Base-by-base conservation (phyloP, 2,888 invertebrate species). In the Chymomyza procnemis region DNA sequence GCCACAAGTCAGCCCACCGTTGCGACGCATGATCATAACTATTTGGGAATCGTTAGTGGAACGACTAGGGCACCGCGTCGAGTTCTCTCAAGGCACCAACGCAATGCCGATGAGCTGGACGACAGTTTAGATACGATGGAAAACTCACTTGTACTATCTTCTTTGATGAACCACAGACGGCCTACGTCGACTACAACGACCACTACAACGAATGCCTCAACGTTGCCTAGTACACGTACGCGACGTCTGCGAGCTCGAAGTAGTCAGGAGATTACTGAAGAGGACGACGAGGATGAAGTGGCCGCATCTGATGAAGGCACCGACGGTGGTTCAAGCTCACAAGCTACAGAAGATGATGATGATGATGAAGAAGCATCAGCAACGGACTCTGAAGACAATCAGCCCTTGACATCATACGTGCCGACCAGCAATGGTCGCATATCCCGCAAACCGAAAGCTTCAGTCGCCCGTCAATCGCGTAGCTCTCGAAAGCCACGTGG, bases 341-440 rank as follows among this genome's bases (percentile, higher is more conserved):
- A 85, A 14, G 62, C 50, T 47, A 73, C 62, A 60, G 74, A 74
- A 1, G 73, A 78, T 4, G 76, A 81, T 19, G 74, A 74, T 1
- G 73, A 78, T 4, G 76, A 81, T 19, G 73, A 78, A 18, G 78
- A 86, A 58, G 82, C 83, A 48, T 84, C 90, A 68, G 88, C 85
- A 63, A 88, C 89, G 30, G 91, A 90, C 64, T 90, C 90, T 1
- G 90, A 91, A 66, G 91, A 91, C 79, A 90, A 91, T 86, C 90
- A 91, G 76, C 90, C 90, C 58, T 73, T 93, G 69, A 93, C 92
- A 22, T 92, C 87, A 62, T 90, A 88, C 71, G 90, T 90, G 1
- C 61, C 83, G 50, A 78, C 87, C 50, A 77, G 84, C 81, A 79
- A 72, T 68, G 67, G 76, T 58, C 78, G 76, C 56, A 41, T 75